These are phyloP conservation scores for Leptoteleia sp. DNA, from an alignment of 1,140 invertebrate species.

Conservation along the genomic window DNA sequence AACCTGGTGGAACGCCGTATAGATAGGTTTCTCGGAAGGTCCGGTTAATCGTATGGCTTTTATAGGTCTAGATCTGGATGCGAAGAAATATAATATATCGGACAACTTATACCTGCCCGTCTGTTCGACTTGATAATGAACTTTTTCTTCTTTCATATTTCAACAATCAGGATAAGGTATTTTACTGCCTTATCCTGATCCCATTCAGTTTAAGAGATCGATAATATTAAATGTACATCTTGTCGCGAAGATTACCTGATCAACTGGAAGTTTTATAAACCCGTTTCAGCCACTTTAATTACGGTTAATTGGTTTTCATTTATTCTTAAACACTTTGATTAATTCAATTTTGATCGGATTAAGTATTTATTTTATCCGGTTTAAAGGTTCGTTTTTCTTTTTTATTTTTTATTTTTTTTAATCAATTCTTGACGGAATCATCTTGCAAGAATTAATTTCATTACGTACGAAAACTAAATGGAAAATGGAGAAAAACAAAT, in stretches of 20 bases:
- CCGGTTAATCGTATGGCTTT: background rate
- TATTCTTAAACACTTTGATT: no score
- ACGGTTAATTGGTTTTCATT: constrained; percentile 13
- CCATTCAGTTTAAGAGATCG: background rate
- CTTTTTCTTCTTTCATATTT: constrained; percentile 6
- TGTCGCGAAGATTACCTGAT: background rate
- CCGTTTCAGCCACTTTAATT: constrained; percentile 6
- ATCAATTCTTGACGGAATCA: no score
- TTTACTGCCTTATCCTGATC: background rate
- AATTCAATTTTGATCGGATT: constrained; percentile 2
- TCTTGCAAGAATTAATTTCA: no score
- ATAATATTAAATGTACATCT: constrained; percentile 7
- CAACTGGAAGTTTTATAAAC: constrained; percentile 2
- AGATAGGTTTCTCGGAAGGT: background rate
- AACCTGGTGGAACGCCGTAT: background rate
- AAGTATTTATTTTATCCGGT: no score
- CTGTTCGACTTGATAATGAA: background rate
- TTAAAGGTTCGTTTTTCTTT: no score
- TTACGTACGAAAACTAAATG: no score
- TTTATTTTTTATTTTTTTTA: no score
- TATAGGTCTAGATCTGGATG: background rate
- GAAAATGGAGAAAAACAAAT: no score
- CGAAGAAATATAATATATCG: background rate
- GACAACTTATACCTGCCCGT: background rate
- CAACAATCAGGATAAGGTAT: background rate